A percentile compares a stretch with the other conserved stretches of the same genome.
Evolutionary conservation across 1,140 invertebrate species (phyloP).

Genomic region (Homarus americanus): DNA sequence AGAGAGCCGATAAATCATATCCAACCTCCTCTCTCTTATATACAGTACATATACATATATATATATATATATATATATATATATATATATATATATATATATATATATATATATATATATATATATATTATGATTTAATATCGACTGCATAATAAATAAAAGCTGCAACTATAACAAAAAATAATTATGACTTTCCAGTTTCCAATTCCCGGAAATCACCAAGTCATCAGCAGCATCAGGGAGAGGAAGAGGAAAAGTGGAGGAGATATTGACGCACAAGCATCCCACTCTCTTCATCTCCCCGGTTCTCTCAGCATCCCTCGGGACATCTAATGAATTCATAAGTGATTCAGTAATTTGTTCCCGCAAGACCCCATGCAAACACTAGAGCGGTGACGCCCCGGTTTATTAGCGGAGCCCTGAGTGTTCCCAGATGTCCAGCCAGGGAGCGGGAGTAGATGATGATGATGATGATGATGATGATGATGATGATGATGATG

Average conservation of each 20-base stretch:
- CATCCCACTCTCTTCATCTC: not conserved
- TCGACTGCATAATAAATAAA: no score
- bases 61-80: not conserved
- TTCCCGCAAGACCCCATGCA: conserved; percentile 23
- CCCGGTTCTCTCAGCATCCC: not conserved
- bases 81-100: not conserved
- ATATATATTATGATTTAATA: not conserved
- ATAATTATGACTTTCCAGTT: no score
- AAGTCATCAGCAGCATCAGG: no score
- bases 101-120: not conserved
- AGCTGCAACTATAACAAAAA: no score
- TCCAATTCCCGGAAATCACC: no score
- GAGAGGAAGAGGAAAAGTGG: no score
- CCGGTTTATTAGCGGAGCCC: conserved; percentile 25
- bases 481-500: not conserved
- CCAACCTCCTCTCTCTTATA: no score
- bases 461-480: not conserved
- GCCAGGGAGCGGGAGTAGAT: not conserved
- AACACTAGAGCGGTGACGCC: conserved; percentile 22
- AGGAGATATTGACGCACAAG: not conserved
- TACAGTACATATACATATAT: not conserved
- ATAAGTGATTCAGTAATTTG: conserved; percentile 51
- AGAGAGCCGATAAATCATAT: not conserved
- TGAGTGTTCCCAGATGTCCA: conserved; percentile 5
- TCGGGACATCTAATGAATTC: conserved; percentile 40